These are phyloP conservation scores for Lutjanus argentimaculatus DNA, from an alignment of 2,797 vertebrate genomes.

Conservation along the genomic window DNA sequence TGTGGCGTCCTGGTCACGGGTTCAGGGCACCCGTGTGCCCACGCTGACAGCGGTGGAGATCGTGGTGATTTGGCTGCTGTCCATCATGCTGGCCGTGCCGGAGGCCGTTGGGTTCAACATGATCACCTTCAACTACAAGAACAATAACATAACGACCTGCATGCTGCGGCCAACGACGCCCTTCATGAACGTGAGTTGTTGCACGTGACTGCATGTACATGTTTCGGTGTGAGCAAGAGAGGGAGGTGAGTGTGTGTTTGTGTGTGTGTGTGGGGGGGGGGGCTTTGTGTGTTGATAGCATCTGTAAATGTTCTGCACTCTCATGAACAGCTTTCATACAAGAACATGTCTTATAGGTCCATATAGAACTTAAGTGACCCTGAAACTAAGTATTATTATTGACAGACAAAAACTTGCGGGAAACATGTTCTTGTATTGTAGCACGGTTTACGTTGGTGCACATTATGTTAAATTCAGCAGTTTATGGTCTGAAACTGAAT, in stretches of 20 bases:
- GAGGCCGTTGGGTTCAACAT: conserved; percentile 93
- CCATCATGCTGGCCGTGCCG: conserved; percentile 91
- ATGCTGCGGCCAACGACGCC: conserved; percentile 88
- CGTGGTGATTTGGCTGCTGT: conserved; percentile 92
- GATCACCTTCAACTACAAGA: conserved; percentile 87
- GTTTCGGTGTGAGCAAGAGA: neutral
- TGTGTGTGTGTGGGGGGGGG: too few relatives aligned
- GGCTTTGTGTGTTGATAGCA: neutral
- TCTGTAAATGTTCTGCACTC: neutral
- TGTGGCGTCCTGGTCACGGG: conserved; percentile 94
- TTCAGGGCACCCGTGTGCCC: conserved; percentile 93
- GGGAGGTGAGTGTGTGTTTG: neutral
- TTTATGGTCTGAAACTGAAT: neutral
- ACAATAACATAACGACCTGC: conserved; percentile 86
- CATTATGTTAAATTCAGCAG: neutral
- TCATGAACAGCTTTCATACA: neutral
- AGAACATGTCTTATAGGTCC: too few relatives aligned
- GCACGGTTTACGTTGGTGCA: neutral
- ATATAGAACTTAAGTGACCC: neutral
- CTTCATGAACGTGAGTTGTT: conserved; percentile 85
- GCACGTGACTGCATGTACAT: neutral
- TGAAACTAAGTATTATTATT: neutral
- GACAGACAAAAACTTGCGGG: too few relatives aligned
- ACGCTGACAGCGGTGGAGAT: conserved; percentile 92
- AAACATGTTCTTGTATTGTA: neutral